phyloP scores from a whole-genome alignment of 2,888 invertebrate species.

The Junonia oenone region DNA sequence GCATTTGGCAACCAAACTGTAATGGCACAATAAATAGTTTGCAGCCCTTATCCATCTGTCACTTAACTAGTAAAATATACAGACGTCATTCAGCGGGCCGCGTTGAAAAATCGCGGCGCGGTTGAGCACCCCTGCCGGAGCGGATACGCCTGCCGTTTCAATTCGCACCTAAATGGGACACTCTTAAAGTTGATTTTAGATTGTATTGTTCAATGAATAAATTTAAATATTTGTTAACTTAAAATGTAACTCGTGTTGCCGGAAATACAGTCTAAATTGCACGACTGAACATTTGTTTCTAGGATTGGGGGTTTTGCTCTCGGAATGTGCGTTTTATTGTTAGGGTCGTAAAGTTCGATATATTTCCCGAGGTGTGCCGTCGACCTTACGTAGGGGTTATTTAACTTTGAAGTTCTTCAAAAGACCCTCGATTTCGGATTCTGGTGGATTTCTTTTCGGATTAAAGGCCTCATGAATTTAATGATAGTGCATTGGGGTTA shows the following conservation, averaged over 20 bases:
- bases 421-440: constrained; percentile 74
- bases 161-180: constrained; percentile 26
- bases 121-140: constrained; percentile 57
- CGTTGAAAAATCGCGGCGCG: constrained; percentile 70
- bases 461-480: constrained; percentile 77
- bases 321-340: constrained; percentile 45
- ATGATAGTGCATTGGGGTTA: constrained; percentile 70
- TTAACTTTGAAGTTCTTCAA: constrained; percentile 79
- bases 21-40: constrained; percentile 77
- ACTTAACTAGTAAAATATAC: constrained; percentile 78
- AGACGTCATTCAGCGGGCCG: constrained; percentile 68
- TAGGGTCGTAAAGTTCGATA: constrained; percentile 38
- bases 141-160: constrained; percentile 14
- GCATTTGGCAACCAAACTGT: constrained; percentile 67
- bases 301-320: constrained; percentile 38
- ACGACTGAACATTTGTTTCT: constrained; percentile 71
- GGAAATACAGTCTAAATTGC: constrained; percentile 79
- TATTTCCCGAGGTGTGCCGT: constrained; percentile 33
- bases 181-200: constrained; percentile 48
- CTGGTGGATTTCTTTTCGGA: constrained; percentile 77
- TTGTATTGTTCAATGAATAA: constrained; percentile 53
- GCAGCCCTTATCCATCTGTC: constrained; percentile 76
- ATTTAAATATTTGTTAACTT: constrained; percentile 79
- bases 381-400: constrained; percentile 58
- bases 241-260: constrained; percentile 78